Evolutionary conservation across 2,797 vertebrate species (phyloP).

Genomic region (Cyprinella venusta): DNA sequence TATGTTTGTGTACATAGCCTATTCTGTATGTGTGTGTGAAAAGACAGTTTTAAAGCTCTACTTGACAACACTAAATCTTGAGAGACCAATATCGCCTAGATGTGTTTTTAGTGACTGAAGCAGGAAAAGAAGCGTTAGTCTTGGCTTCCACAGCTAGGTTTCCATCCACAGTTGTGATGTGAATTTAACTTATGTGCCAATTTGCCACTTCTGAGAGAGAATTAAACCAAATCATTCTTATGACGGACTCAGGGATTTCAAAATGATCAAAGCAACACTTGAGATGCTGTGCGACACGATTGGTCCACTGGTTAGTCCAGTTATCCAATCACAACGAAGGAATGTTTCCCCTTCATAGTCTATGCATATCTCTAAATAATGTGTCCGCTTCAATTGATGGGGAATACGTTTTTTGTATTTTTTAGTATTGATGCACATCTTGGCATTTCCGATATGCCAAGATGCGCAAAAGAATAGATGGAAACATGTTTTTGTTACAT

Average conservation of each 20-base stretch:
- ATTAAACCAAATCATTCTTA: background rate
- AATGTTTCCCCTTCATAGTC: background rate
- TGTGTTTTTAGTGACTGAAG: conserved; percentile 15
- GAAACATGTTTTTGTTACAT: background rate
- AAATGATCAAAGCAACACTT: too few species aligned
- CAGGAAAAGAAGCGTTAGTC: background rate
- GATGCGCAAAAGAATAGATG: background rate
- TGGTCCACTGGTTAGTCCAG: background rate
- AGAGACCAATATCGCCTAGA: background rate
- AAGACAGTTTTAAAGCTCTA: background rate
- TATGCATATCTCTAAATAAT: too few species aligned
- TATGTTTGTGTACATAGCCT: conserved; percentile 17
- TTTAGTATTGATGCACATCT: too few species aligned
- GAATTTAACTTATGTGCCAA: background rate
- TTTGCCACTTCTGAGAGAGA: background rate
- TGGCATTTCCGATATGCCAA: background rate
- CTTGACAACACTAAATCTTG: background rate
- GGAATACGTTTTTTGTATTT: too few species aligned
- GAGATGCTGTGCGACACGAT: background rate
- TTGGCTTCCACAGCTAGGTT: background rate
- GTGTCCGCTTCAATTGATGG: too few species aligned
- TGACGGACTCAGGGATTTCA: background rate
- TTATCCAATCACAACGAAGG: background rate
- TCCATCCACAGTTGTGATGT: background rate
- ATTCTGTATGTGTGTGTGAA: conserved; percentile 4